A percentile compares a stretch with the other conserved stretches of the same genome.
These are phyloP conservation scores for Wasmannia auropunctata DNA, from an alignment of 1,140 invertebrate genomes.

Conservation along the genomic window DNA sequence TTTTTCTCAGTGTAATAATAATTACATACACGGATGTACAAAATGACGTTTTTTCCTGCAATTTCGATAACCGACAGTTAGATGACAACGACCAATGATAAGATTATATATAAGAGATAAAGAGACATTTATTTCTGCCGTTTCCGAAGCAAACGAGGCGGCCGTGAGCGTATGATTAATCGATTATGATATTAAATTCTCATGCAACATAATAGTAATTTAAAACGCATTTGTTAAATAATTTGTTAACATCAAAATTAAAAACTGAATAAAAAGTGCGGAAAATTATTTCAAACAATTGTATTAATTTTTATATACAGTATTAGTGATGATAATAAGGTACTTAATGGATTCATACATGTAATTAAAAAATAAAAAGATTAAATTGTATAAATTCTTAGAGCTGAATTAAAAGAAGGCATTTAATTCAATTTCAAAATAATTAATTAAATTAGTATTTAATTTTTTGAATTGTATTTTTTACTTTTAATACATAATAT, in stretches of 20 bases:
- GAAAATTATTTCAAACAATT: neutral
- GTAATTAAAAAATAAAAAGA: neutral
- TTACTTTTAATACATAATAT: neutral
- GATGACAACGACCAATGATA: slow-evolving; percentile 46
- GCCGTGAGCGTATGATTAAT: neutral
- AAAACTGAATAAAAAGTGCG: neutral
- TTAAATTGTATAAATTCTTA: neutral
- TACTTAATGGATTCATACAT: neutral
- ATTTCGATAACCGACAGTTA: slow-evolving; percentile 35
- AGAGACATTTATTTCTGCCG: slow-evolving; percentile 38
- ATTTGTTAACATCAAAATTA: neutral
- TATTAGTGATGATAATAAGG: neutral
- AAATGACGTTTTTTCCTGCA: slow-evolving; percentile 16
- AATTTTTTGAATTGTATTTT: neutral
- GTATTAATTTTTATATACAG: neutral
- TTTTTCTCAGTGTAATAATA: neutral
- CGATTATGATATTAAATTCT: slow-evolving; percentile 6
- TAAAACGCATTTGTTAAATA: neutral
- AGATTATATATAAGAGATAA: slow-evolving; percentile 53
- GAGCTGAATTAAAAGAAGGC: neutral
- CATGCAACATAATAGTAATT: neutral
- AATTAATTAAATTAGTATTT: neutral
- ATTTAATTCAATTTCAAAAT: neutral
- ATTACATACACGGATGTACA: neutral
- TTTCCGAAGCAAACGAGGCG: neutral